Base-by-base conservation (phyloP, 1,140 invertebrate species). In the Vanessa tameamea region DNA sequence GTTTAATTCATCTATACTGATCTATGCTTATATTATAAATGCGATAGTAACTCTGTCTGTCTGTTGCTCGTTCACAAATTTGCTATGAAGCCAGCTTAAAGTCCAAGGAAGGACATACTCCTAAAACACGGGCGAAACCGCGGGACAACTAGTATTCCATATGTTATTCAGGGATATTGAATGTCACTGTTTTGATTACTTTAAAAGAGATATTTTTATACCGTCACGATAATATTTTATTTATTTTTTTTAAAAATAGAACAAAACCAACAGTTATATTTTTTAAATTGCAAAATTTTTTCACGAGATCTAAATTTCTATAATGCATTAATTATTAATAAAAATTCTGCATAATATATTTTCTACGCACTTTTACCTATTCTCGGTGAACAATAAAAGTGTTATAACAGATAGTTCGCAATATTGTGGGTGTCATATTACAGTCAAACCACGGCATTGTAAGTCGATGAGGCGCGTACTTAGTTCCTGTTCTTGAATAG, bases 401-500 rank as follows among this genome's bases (percentile, higher is more conserved):
- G 47, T 14, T 61, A 57, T 14, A 57, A 57, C 53, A 80, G 82
- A 87, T 82, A 86, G 70, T 69, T 73, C 73, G 43, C 63, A 69
- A 70, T 75, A 64, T 71, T 47, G 81, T 83, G 79, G 85, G 87
- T 88, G 83, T 91, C 77, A 64, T 61, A 80, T 91, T 91, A 79
- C 89, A 87, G 78, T 87, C 82, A 87, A 88, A 87, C 83, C 84
- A 68, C 74, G 72, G 75, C 72, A 87, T 88, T 91, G 86, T 89
- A 75, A 78, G 78, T 57, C 64, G 50, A 68, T 63, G 59, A 75
- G 72, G 78, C 82, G 80, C 57, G 57, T 61, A 8, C 78, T 82
- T 86, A 84, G 86, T 90, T 91, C 87, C 89, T 87, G 88, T 76
- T 67, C 74, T 73, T 69, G 51, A 43, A 69, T 70, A 77, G 31